These are phyloP conservation scores for Carabus problematicus DNA, from an alignment of 2,888 invertebrate species.

Conservation along the genomic window DNA sequence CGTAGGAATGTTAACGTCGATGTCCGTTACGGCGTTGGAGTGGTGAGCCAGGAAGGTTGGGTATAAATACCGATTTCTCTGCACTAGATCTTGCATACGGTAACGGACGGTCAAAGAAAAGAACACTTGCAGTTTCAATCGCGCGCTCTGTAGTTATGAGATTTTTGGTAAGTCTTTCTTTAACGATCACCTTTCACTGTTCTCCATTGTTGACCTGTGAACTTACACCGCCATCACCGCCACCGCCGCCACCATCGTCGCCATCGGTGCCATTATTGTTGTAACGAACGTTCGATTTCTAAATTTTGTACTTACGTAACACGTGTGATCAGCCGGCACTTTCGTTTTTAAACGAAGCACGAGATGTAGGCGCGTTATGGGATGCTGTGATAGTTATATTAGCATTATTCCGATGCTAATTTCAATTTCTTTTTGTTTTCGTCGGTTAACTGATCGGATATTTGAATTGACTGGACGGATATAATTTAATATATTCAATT, in stretches of 20 bases:
- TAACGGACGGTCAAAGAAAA: conserved; percentile 24
- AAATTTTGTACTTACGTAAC: conserved; percentile 29
- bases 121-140: conserved; percentile 16
- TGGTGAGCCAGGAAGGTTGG: not conserved
- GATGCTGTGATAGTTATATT: too few relatives aligned
- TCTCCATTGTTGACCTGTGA: conserved; percentile 25
- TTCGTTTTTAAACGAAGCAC: conserved; percentile 29
- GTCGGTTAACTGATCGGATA: too few relatives aligned
- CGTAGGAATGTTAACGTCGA: not conserved
- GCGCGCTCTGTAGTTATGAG: conserved; percentile 16
- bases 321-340: conserved; percentile 14
- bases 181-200: conserved; percentile 27
- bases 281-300: conserved; percentile 31
- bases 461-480: too few relatives aligned
- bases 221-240: not conserved
- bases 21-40: not conserved
- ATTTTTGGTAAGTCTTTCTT: conserved; percentile 40
- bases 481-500: too few relatives aligned
- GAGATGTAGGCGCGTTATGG: not conserved
- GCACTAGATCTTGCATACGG: conserved; percentile 40
- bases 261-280: too few relatives aligned
- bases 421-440: too few relatives aligned
- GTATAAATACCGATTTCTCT: conserved; percentile 42
- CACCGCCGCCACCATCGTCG: too few relatives aligned
- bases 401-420: too few relatives aligned